Conservation (phyloP, 2,888 invertebrate species). For the Cylindroiulus punctatus region DNA sequence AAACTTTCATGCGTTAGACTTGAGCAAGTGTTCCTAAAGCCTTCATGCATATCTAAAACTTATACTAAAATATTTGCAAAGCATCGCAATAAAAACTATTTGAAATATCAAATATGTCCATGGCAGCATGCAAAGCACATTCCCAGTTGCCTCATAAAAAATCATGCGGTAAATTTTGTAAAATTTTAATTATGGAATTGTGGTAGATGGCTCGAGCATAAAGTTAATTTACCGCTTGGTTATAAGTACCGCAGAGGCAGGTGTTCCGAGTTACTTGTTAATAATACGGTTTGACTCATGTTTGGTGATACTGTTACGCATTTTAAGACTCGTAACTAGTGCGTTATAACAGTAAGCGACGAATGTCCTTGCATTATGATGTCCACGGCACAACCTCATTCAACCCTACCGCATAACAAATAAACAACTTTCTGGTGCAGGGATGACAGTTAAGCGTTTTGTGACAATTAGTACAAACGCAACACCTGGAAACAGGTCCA, state of each 20-base stretch:
- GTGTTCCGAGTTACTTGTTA: neutral
- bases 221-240: neutral
- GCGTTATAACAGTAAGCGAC: neutral
- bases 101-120: too few relatives aligned
- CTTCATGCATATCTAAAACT: neutral
- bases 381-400: constrained; percentile 11
- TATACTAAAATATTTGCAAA: neutral
- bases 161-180: neutral
- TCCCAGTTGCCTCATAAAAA: neutral
- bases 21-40: neutral
- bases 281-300: neutral
- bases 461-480: neutral
- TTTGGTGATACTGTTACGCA: neutral
- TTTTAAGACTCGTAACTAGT: neutral
- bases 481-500: neutral
- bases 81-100: neutral
- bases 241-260: neutral
- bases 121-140: neutral
- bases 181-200: neutral
- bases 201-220: neutral
- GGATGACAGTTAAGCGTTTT: neutral
- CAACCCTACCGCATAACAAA: constrained; percentile 39
- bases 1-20: neutral
- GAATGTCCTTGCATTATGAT: neutral
- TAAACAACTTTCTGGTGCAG: neutral